phyloP scores from a whole-genome alignment of 1,140 invertebrate genomes.

The Apis cerana region DNA sequence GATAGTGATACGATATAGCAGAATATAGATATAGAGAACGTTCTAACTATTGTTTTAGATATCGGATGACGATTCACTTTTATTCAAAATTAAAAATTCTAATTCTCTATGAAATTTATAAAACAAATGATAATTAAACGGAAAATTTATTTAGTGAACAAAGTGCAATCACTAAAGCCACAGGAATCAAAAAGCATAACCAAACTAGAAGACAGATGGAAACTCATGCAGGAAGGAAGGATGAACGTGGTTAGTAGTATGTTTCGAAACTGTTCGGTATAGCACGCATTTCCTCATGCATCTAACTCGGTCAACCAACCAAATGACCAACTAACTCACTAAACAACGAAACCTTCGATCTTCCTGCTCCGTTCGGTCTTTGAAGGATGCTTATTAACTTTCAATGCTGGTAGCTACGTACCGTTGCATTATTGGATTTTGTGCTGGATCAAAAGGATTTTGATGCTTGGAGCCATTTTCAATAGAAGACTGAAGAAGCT shows the following conservation, averaged over 20 bases:
- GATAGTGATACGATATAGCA: too few species aligned
- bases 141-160: not conserved
- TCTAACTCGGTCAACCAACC: not conserved
- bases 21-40: too few species aligned
- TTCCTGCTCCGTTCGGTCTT: not conserved
- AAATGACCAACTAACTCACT: not conserved
- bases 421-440: not conserved
- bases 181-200: not conserved
- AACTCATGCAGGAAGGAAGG: not conserved
- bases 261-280: not conserved
- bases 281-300: not conserved
- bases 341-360: constrained; percentile 1
- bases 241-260: not conserved
- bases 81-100: not conserved
- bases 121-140: not conserved
- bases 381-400: not conserved
- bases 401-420: not conserved
- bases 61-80: too few species aligned
- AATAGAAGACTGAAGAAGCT: not conserved
- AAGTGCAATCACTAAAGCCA: not conserved
- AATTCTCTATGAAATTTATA: not conserved
- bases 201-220: not conserved
- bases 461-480: not conserved
- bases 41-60: too few species aligned
- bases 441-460: not conserved